These are phyloP conservation scores for Dasysyrphus tricinctus DNA, from an alignment of 2,888 invertebrate genomes.

Conservation along the genomic window DNA sequence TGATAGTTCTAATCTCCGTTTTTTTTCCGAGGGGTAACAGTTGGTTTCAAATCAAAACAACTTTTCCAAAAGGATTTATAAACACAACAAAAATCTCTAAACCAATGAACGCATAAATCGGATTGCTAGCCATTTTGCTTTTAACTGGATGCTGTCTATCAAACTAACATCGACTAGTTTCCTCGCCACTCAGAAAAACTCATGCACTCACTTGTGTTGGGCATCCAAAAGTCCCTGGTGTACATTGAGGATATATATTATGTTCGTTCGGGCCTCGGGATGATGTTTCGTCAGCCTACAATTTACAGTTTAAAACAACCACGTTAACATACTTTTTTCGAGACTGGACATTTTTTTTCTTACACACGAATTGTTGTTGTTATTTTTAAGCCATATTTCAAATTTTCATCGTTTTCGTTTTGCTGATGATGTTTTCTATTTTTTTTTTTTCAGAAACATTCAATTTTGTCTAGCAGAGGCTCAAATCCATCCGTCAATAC, in stretches of 20 bases:
- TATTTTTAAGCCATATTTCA: conserved; percentile 36
- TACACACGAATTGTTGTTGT: conserved; percentile 6
- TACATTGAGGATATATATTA: conserved; percentile 1
- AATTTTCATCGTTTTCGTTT: conserved; percentile 16
- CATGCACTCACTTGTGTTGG: conserved; percentile 12
- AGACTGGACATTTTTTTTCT: conserved; percentile 4
- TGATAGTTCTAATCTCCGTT: too few species aligned
- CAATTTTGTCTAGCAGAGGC: conserved; percentile 68
- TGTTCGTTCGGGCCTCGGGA: background rate
- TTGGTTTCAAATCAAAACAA: background rate
- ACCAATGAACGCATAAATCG: conserved; percentile 61
- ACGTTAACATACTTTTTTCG: conserved; percentile 47
- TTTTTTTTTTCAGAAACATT: conserved; percentile 73
- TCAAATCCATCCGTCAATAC: conserved; percentile 71
- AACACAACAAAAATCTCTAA: background rate
- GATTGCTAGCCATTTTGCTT: conserved; percentile 55
- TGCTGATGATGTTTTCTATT: background rate
- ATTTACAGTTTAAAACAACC: conserved; percentile 64
- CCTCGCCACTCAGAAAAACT: background rate
- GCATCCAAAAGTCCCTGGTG: conserved; percentile 12
- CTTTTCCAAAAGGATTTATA: background rate
- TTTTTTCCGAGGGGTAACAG: background rate
- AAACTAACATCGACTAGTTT: conserved; percentile 47
- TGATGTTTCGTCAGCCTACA: conserved; percentile 60
- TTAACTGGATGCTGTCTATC: conserved; percentile 61